Evolutionary conservation across 2,888 invertebrate species (phyloP).

Genomic region (Stictocephala bisonia): DNA sequence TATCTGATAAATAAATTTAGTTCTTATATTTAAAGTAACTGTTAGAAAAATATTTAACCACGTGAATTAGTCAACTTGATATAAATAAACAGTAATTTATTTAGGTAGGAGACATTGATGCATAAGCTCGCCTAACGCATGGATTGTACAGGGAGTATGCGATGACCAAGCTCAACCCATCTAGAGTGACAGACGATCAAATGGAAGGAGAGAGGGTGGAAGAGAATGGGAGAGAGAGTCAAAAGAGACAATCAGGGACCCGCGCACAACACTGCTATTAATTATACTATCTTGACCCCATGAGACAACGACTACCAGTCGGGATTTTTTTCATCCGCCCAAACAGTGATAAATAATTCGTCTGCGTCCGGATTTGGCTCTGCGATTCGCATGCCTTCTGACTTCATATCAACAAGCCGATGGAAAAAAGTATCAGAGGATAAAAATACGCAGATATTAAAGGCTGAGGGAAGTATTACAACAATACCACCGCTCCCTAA

Average conservation of each 20-base stretch:
- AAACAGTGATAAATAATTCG: constrained; percentile 47
- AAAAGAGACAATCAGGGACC: constrained; percentile 18
- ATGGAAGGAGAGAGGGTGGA: not conserved
- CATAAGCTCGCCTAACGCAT: too few relatives aligned
- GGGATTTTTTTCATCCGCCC: constrained; percentile 45
- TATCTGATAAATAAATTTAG: too few relatives aligned
- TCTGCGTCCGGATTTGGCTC: constrained; percentile 48
- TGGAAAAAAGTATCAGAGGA: constrained; percentile 41
- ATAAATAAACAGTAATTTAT: too few relatives aligned
- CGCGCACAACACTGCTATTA: constrained; percentile 33
- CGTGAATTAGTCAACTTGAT: too few relatives aligned
- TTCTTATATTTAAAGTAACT: too few relatives aligned
- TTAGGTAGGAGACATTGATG: too few relatives aligned
- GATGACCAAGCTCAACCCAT: too few relatives aligned
- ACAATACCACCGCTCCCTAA: constrained; percentile 7
- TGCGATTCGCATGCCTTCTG: constrained; percentile 47
- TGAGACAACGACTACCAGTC: constrained; percentile 25
- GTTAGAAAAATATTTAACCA: too few relatives aligned
- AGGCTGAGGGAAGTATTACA: constrained; percentile 40
- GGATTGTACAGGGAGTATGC: too few relatives aligned
- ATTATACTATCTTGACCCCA: constrained; percentile 45
- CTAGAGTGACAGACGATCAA: not conserved
- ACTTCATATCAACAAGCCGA: constrained; percentile 47
- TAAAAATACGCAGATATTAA: constrained; percentile 44
- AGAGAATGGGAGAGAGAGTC: not conserved